Conservation (phyloP, 2,797 vertebrate species). For the Notolabrus celidotus region DNA sequence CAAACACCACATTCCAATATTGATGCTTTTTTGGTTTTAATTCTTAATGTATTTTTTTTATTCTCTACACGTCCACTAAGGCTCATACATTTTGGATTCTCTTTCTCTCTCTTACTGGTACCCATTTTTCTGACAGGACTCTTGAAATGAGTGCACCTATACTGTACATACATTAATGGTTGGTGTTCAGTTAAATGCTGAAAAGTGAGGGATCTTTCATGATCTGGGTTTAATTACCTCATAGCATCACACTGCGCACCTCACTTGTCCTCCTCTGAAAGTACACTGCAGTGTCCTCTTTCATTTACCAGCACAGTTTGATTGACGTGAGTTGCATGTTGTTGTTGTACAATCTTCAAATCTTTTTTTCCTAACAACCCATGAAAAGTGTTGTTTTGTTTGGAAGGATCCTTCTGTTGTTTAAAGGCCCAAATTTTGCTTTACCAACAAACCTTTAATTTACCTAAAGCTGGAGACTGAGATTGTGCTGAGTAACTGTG, state of each 20-base stretch:
- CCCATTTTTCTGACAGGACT: not conserved
- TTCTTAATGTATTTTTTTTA: not conserved
- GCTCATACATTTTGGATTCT: not conserved
- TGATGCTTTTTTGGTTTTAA: not conserved
- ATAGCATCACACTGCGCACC: no score
- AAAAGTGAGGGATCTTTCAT: not conserved
- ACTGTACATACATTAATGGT: not conserved
- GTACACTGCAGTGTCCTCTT: not conserved
- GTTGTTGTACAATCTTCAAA: no score
- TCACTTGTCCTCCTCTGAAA: no score
- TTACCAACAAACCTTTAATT: constrained; percentile 9
- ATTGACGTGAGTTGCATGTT: no score
- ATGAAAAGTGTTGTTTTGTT: no score
- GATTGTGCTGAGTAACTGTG: no score
- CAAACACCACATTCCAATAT: no score
- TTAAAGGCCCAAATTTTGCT: no score
- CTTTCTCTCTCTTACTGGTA: not conserved
- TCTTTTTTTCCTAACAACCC: no score
- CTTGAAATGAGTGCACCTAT: not conserved
- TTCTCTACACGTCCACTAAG: not conserved
- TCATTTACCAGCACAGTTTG: constrained; percentile 14
- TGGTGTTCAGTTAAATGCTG: not conserved
- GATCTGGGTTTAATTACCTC: not conserved
- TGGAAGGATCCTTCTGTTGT: no score
- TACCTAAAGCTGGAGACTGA: not conserved